Conservation (phyloP, 2,797 vertebrate genomes). For the Brotogeris chrysoptera region DNA sequence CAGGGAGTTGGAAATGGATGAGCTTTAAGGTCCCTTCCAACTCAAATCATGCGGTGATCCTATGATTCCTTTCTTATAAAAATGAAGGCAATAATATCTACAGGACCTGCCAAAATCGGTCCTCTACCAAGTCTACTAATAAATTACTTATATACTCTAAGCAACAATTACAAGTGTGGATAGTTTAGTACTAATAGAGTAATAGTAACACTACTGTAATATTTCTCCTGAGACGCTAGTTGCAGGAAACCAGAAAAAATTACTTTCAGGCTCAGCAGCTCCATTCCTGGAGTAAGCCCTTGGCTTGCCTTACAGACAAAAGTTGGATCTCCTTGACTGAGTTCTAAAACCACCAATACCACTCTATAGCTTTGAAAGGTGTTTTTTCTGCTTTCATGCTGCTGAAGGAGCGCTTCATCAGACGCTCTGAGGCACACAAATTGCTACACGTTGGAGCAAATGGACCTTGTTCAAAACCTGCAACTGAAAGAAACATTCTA, state of each 20-base stretch:
- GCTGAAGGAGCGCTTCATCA: background rate
- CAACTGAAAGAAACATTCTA: background rate
- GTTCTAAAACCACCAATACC: background rate
- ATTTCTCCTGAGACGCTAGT: background rate
- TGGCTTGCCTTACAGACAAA: background rate
- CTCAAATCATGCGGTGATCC: background rate
- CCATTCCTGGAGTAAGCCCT: background rate
- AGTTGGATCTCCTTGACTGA: background rate
- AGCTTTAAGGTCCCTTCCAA: background rate
- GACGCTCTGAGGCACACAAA: conserved; percentile 2
- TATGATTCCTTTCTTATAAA: background rate
- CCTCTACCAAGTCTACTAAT: background rate
- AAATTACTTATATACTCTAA: background rate
- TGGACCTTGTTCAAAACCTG: background rate
- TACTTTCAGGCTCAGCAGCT: background rate
- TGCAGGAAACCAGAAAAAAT: background rate
- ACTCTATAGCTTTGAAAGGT: background rate
- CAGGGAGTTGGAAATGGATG: background rate
- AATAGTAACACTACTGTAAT: background rate
- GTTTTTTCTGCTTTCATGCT: background rate
- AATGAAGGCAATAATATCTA: background rate
- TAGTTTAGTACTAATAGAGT: background rate
- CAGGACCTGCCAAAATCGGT: background rate
- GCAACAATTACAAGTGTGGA: background rate
- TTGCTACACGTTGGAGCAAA: conserved; percentile 10